Evolutionary conservation across 2,113 vertebrate genomes (phyloP), one percentile per base, ranked within the genome.

Genomic region (Cinclus mexicanus): DNA sequence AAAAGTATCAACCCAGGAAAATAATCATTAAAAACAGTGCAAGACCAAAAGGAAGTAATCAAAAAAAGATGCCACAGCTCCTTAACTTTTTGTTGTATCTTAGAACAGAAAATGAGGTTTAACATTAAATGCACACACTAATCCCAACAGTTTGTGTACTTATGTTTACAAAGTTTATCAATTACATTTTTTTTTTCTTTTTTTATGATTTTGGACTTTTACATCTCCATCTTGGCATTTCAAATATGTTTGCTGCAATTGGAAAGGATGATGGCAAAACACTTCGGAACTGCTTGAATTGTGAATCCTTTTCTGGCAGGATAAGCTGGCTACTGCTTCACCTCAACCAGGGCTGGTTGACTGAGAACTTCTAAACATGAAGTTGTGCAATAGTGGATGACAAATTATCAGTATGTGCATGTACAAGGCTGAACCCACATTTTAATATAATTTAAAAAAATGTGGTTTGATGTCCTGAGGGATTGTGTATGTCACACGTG

Each of bases 281-380:
- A 56, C 11, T 64, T 53, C 29, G 47, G 74, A 90, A 31, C 21
- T 39, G 18, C 23, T 80, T 29, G 55, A 69, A 46, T 18, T 56
- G 28, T 26, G 2, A 13, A n/a, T 31, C 10, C 21, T 37, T 75
- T 87, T 15, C 47, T 50, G 42, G 24, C 20, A 65, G 46, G 1
- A 1, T 41, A 37, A 88, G 13, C 8, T 74, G 39, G 56, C 8
- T 33, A 31, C 39, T 63, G 22, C 23, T 22, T 15, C n/a, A 33
- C 6, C 42, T 86, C 23, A 29, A 1, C 14, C 24, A 37, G 55
- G 39, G 33, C 0, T 77, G 28, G 18, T 4, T 50, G 59, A 35
- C 21, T 0, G 0, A 65, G 28, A 74, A 6, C 42, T 89, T 83
- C 42, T 50, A 50, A 70, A 29, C 7, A 10, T 16, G 26, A 82